A percentile compares a stretch with the other conserved stretches of the same genome.
Evolutionary conservation across 2,797 vertebrate species (phyloP).

Genomic region (Sphaeramia orbicularis): DNA sequence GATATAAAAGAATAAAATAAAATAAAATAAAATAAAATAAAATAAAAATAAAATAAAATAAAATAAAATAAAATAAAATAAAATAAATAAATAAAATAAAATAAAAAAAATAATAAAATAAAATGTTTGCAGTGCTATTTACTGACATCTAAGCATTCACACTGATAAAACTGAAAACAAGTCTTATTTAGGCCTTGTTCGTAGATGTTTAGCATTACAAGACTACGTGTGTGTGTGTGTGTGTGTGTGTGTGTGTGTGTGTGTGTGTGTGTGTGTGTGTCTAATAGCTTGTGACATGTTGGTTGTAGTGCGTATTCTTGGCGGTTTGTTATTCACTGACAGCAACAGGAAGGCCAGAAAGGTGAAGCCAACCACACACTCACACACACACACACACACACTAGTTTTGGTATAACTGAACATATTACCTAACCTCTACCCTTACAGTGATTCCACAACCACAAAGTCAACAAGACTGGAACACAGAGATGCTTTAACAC

Average conservation of each 20-base stretch:
- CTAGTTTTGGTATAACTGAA: not conserved
- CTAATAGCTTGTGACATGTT: constrained; percentile 89
- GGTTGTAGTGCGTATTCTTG: constrained; percentile 68
- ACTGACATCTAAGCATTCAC: no score
- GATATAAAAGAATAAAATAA: no score
- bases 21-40: no score
- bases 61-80: no score
- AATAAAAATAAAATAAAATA: no score
- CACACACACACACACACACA: constrained; percentile 18
- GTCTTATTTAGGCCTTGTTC: constrained; percentile 77
- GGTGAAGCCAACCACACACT: constrained; percentile 37
- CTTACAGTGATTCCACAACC: not conserved
- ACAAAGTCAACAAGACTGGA: no score
- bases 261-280: constrained; percentile 68
- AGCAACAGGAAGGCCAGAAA: constrained; percentile 79
- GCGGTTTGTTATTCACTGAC: constrained; percentile 86
- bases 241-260: constrained; percentile 43
- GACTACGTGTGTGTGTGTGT: constrained; percentile 47
- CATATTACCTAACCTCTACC: constrained; percentile 7
- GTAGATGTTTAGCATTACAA: constrained; percentile 44
- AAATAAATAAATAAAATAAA: no score
- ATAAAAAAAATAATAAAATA: no score
- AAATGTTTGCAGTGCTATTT: no score
- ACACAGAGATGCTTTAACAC: not conserved
- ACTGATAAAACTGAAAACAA: no score